A percentile compares a stretch with the other conserved stretches of the same genome.
phyloP scores from a whole-genome alignment of 2,113 vertebrate genomes.

The Astur gentilis region DNA sequence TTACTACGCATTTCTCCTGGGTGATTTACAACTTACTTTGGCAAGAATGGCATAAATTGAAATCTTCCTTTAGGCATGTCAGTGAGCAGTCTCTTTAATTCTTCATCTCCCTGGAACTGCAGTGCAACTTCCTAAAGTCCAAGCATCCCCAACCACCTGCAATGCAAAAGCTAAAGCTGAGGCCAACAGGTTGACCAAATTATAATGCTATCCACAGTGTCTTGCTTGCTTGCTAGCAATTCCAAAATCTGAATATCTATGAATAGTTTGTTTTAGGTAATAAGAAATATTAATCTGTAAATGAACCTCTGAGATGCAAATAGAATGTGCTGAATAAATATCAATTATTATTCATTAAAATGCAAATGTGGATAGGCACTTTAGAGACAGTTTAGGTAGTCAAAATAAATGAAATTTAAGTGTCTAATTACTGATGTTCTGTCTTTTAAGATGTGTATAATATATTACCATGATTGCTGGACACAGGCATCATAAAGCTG shows the following conservation, averaged over 20 bases:
- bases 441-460: neutral
- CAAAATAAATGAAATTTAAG: neutral
- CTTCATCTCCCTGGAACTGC: neutral
- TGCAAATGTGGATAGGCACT: neutral
- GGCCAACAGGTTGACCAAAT: neutral
- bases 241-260: neutral
- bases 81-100: neutral
- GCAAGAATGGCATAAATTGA: neutral
- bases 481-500: neutral
- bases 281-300: slow-evolving; percentile 27
- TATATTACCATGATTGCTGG: neutral
- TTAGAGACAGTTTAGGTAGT: neutral
- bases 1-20: neutral
- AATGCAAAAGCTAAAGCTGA: neutral
- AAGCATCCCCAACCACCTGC: neutral
- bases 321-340: slow-evolving; percentile 6
- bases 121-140: neutral
- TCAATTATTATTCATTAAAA: slow-evolving; percentile 54
- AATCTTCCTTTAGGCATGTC: neutral
- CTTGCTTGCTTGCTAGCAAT: neutral
- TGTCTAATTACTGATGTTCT: too few relatives aligned
- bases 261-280: slow-evolving; percentile 25
- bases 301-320: slow-evolving; percentile 1
- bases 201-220: neutral
- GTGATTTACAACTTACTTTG: neutral